A percentile compares a stretch with the other conserved stretches of the same genome.
Evolutionary conservation across 2,797 vertebrate species (phyloP).

Genomic region (Intellagama lesueurii): DNA sequence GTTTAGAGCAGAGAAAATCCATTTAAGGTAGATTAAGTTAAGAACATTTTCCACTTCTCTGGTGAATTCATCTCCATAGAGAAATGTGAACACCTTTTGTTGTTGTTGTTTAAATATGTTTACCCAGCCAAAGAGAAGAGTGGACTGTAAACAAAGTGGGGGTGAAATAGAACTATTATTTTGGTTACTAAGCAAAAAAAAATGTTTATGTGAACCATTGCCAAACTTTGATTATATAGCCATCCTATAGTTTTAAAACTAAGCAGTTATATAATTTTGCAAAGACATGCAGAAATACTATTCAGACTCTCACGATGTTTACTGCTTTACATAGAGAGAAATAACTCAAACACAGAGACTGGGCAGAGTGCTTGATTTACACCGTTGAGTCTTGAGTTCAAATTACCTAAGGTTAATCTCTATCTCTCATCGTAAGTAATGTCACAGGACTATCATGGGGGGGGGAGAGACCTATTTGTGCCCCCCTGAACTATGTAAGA

Average conservation of each 20-base stretch:
- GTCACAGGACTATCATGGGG: background rate
- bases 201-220: background rate
- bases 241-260: background rate
- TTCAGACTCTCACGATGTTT: background rate
- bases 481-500: background rate
- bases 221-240: background rate
- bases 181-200: constrained; percentile 5
- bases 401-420: background rate
- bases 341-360: background rate
- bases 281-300: background rate
- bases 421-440: background rate
- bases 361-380: background rate
- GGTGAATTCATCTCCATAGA: constrained; percentile 32
- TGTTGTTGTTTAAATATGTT: constrained; percentile 21
- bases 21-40: constrained; percentile 45
- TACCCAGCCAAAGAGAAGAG: constrained; percentile 26
- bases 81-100: constrained; percentile 25
- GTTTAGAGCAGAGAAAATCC: constrained; percentile 32
- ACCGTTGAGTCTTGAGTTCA: background rate
- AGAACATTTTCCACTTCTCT: constrained; percentile 39
- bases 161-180: constrained; percentile 3
- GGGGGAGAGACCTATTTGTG: background rate
- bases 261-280: background rate
- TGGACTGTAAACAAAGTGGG: constrained; percentile 2
- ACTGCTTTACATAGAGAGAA: background rate